A percentile compares a stretch with the other conserved stretches of the same genome.
These are phyloP conservation scores for Neoaliturus tenellus DNA, from an alignment of 2,888 invertebrate species.

Conservation along the genomic window DNA sequence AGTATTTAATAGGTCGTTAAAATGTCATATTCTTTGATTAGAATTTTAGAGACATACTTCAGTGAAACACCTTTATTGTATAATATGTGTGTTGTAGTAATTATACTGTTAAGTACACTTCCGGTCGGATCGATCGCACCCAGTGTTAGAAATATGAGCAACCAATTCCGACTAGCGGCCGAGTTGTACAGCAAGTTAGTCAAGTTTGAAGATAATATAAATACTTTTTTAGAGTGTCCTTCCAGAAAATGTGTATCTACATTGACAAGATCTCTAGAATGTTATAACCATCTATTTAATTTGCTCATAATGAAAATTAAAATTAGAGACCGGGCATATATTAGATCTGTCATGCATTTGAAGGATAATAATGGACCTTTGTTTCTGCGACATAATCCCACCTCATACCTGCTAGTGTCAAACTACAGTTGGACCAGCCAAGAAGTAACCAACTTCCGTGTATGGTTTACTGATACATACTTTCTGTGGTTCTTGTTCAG, in stretches of 20 bases:
- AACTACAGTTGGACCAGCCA: background rate
- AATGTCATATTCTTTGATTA: no score
- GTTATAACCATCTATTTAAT: constrained; percentile 17
- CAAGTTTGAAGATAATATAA: background rate
- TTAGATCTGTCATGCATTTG: constrained; percentile 20
- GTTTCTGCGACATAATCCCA: background rate
- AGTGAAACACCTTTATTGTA: no score
- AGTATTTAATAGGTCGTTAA: constrained; percentile 15
- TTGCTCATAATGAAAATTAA: constrained; percentile 21
- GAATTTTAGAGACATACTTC: no score
- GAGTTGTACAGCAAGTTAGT: background rate
- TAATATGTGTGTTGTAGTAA: background rate
- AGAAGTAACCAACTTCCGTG: constrained; percentile 7
- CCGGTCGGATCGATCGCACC: background rate
- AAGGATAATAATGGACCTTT: background rate
- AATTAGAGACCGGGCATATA: constrained; percentile 28
- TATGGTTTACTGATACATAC: constrained; percentile 25
- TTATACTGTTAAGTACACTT: background rate
- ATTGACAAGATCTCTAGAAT: constrained; percentile 16
- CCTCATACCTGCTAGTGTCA: background rate
- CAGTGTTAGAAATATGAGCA: background rate
- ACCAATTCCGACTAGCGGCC: background rate
- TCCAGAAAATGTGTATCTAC: background rate
- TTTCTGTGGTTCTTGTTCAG: constrained; percentile 31
- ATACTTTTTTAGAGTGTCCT: background rate